Base-by-base conservation (phyloP, 2,888 invertebrate genomes). In the Bombylius discolor region DNA sequence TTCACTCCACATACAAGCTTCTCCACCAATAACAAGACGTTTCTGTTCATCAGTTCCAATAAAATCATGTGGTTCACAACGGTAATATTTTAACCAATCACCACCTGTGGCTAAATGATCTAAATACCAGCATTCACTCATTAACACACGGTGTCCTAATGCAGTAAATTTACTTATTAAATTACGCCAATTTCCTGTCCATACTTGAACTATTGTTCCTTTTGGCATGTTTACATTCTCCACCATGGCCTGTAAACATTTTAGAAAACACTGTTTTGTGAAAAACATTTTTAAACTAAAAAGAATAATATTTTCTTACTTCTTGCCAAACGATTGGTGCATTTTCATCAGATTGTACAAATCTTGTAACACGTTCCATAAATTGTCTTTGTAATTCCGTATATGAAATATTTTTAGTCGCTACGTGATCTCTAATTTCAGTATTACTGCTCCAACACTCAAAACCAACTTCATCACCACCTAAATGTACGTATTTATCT, bases 1-100 rank as follows among this genome's bases (percentile, higher is more conserved):
- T 72, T 96, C 95, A 4, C 83, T 82, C 95, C 95, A 95, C 85
- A 96, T 87, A 65, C 92, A 91, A 1, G 91, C 89, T 70, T 94
- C 94, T 0, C 95, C 95, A 1, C 96, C 95, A 13, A 91, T 71
- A 34, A 96, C 82, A 53, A 84, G 74, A 4, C 78, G 65, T 63
- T 84, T 81, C 64, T 85, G 79, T 1, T 67, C 68, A 4, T 68
- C 65, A 1, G 70, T 75, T 6, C 78, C 75, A 23, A 73, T 66
- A 65, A 82, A 80, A 56, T 76, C 69, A 4, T 80, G 74, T 0
- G 89, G 90, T 65, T 91, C 88, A 60, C 83, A 83, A 11, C 68
- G 56, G 68, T 88, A 90, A 67, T 77, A 86, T 42, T 81, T 77
- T 5, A 69, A 62, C 89, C 89, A 90, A 65, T 87, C 84, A 3